Conservation (phyloP, 2,113 vertebrate species). For the Zingel zingel region DNA sequence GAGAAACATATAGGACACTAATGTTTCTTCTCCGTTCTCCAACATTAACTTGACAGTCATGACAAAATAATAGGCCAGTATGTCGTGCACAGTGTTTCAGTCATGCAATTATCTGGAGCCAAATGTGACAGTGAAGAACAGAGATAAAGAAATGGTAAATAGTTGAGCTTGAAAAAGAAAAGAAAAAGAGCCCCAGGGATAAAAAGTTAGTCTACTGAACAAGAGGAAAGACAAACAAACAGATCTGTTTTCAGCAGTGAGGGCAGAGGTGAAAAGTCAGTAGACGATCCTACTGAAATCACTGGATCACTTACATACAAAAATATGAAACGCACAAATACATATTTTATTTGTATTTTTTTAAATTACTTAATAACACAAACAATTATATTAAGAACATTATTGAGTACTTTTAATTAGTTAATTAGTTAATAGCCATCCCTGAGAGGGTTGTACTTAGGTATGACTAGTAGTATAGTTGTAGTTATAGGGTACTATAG, state of each 20-base stretch:
- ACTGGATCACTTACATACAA: background rate
- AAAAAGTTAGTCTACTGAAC: background rate
- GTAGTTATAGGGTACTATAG: too few species aligned
- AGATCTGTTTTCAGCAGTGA: constrained; percentile 16
- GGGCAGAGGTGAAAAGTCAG: background rate
- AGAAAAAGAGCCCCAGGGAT: constrained; percentile 12
- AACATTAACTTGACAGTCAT: constrained; percentile 63
- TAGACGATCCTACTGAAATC: background rate
- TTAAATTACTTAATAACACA: too few species aligned
- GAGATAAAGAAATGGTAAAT: constrained; percentile 31
- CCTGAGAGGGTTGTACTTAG: too few species aligned
- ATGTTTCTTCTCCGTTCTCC: constrained; percentile 50
- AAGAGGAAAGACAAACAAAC: constrained; percentile 10
- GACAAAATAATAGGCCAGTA: constrained; percentile 57
- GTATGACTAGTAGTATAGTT: too few species aligned
- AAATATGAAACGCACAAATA: background rate
- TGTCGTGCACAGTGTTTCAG: constrained; percentile 47
- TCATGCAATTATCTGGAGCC: constrained; percentile 45
- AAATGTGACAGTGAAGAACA: constrained; percentile 44
- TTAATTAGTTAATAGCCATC: too few species aligned
- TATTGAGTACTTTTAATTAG: too few species aligned
- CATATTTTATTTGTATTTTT: too few species aligned
- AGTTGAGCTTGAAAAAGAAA: constrained; percentile 16
- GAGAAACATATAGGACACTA: constrained; percentile 54
- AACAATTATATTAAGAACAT: too few species aligned